A percentile compares a stretch with the other conserved stretches of the same genome.
phyloP scores from a whole-genome alignment of 2,888 invertebrate species.

The Cremastinae sp. region DNA sequence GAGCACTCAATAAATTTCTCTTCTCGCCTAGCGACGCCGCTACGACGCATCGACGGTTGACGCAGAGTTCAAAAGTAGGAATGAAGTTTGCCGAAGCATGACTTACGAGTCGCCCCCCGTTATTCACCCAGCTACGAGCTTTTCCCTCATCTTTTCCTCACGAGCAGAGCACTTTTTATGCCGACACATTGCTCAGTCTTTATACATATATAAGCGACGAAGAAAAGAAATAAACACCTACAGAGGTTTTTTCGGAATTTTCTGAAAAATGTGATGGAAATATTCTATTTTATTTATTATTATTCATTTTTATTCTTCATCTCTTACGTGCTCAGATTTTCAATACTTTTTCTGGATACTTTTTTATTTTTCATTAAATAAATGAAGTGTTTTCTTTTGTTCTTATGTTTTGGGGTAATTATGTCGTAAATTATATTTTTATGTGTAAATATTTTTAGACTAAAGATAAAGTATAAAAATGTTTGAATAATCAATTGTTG shows the following conservation, averaged over 20 bases:
- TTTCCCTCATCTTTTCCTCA: constrained; percentile 35
- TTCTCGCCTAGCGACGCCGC: constrained; percentile 49
- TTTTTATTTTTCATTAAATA: no score
- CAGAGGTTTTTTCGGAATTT: constrained; percentile 20
- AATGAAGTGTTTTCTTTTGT: background rate
- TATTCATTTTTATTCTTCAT: no score
- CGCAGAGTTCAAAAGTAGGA: constrained; percentile 57
- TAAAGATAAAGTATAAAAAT: no score
- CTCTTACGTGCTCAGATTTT: background rate
- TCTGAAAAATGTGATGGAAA: background rate
- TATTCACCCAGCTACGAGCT: constrained; percentile 24
- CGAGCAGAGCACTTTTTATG: constrained; percentile 66
- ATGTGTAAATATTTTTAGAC: no score
- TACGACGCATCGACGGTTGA: constrained; percentile 29
- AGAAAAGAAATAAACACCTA: no score
- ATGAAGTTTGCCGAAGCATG: constrained; percentile 62
- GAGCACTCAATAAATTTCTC: constrained; percentile 60
- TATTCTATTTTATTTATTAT: no score
- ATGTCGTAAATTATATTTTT: no score
- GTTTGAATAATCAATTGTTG: no score
- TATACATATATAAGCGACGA: constrained; percentile 63
- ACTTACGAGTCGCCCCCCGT: constrained; percentile 58
- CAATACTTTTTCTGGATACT: no score
- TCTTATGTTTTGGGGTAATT: background rate
- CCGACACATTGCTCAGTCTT: constrained; percentile 72